phyloP scores from a whole-genome alignment of 2,888 invertebrate species.

The Agrotis clavis region DNA sequence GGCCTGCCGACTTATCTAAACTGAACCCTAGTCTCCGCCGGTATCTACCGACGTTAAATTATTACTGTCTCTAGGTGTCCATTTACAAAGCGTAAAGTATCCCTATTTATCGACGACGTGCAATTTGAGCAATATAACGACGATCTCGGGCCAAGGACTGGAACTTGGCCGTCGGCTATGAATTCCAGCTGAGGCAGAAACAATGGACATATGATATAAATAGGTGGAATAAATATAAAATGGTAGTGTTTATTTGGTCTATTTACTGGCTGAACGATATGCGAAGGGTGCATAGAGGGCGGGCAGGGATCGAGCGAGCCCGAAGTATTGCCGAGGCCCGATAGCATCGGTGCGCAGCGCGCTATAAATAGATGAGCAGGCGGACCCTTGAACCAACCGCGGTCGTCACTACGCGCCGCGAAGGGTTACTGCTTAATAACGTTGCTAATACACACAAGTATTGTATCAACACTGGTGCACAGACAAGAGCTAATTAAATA shows the following conservation, averaged over 20 bases:
- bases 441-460: constrained; percentile 46
- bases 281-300: constrained; percentile 87
- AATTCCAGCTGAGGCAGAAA: constrained; percentile 84
- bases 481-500: constrained; percentile 37
- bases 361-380: constrained; percentile 88
- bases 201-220: constrained; percentile 89
- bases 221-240: constrained; percentile 88
- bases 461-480: constrained; percentile 8
- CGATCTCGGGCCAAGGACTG: constrained; percentile 75
- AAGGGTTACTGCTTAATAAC: constrained; percentile 75
- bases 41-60: constrained; percentile 74
- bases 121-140: constrained; percentile 81
- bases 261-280: constrained; percentile 86
- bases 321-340: constrained; percentile 79
- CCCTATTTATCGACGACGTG: constrained; percentile 70
- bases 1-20: constrained; percentile 72
- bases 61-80: constrained; percentile 67
- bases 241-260: constrained; percentile 84
- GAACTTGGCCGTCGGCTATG: constrained; percentile 83
- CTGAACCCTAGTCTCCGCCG: constrained; percentile 66
- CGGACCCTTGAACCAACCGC: constrained; percentile 90
- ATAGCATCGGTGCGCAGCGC: constrained; percentile 85
- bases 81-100: constrained; percentile 72
- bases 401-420: constrained; percentile 80
- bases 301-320: constrained; percentile 84